Conservation (phyloP, 2,797 vertebrate species). For the Acanthurus leucopareius region DNA sequence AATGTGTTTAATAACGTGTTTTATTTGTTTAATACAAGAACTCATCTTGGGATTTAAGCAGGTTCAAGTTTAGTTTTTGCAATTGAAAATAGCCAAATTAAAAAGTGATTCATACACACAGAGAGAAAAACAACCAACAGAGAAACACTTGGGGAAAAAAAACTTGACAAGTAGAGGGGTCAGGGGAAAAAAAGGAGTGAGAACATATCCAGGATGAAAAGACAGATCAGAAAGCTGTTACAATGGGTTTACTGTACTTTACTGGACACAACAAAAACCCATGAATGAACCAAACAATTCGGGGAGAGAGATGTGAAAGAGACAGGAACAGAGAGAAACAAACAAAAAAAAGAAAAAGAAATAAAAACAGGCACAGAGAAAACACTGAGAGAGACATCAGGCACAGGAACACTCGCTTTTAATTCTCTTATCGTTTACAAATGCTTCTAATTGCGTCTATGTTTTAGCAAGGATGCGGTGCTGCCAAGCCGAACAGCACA, state of each 20-base stretch:
- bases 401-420: conserved; percentile 62
- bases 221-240: conserved; percentile 49
- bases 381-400: conserved; percentile 31
- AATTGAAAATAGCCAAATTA: background rate
- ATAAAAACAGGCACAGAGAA: conserved; percentile 40
- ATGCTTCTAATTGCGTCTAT: conserved; percentile 75
- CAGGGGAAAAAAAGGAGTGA: conserved; percentile 5
- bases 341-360: conserved; percentile 4
- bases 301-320: conserved; percentile 42
- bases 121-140: background rate
- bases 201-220: conserved; percentile 50
- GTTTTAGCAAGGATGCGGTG: conserved; percentile 67
- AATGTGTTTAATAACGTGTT: background rate
- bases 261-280: conserved; percentile 42
- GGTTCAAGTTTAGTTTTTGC: background rate
- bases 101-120: background rate
- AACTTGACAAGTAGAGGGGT: conserved; percentile 21
- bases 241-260: conserved; percentile 35
- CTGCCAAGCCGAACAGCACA: conserved; percentile 72
- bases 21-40: background rate
- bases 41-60: background rate
- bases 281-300: conserved; percentile 59
- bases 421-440: conserved; percentile 78
- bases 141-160: background rate
- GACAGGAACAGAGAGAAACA: conserved; percentile 37